Evolutionary conservation across 2,888 invertebrate species (phyloP), one percentile per base, ranked within the genome.

Genomic region (Scotopteryx bipunctaria): DNA sequence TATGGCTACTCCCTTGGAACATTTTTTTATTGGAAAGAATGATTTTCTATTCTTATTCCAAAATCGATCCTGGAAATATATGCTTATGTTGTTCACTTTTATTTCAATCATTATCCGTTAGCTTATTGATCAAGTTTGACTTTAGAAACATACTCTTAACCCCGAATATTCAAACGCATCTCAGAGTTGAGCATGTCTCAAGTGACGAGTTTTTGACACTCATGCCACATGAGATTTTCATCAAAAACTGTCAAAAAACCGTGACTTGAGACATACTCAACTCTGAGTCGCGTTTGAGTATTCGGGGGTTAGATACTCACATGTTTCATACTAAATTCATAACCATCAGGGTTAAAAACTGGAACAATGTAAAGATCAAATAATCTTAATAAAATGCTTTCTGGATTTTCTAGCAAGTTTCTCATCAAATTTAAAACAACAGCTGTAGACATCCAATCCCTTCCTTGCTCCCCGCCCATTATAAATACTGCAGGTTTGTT

Each of bases 311-410:
- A n/a, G n/a, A n/a, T n/a, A 29, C 57, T 63, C 71, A 87, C 87
- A 71, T 63, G 46, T 32, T 54, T 60, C 54, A 71, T 71, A 48
- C 81, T 86, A 55, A 71, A 81, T 5, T 61, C 69, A 69, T 84
- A 87, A 14, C 89, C 89, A 78, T 89, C 89, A 47, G 88, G 87
- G 67, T 89, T 89, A n/a, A 83, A 62, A 15, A 85, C 55, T 35
- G 89, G 89, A 3, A 86, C 51, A 49, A 88, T 67, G 59, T 86
- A 87, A 54, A 87, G 75, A 59, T 82, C 78, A 63, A 73, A 86
- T 43, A 67, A 52, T 19, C 72, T 51, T 25, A 64, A 43, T 27
- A 85, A 49, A 27, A 38, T 16, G n/a, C 54, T 51, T 13, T 48
- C 55, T 25, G 53, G 60, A 1, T 67, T 54, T 42, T 70, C 55